Evolutionary conservation across 2,888 invertebrate species (phyloP).

Genomic region (Neoaliturus tenellus): DNA sequence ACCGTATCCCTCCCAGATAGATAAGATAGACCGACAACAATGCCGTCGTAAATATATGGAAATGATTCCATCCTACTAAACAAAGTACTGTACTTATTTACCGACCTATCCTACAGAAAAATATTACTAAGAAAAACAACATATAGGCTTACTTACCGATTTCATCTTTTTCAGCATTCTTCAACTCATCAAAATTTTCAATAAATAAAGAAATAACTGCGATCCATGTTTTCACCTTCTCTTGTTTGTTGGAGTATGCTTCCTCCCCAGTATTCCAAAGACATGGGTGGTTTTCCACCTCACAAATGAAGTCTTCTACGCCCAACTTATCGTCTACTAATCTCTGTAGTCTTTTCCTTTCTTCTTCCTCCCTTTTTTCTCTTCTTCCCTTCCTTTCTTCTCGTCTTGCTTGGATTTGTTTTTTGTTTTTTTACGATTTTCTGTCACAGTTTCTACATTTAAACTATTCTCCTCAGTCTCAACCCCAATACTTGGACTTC

Average conservation of each 20-base stretch:
- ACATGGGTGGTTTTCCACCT: background rate
- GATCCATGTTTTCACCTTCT: background rate
- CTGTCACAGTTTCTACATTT: background rate
- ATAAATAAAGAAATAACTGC: background rate
- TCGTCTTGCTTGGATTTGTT: background rate
- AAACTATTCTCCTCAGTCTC: background rate
- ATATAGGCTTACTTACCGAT: background rate
- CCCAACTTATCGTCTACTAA: background rate
- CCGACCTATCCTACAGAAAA: background rate
- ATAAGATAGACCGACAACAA: background rate
- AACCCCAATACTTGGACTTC: background rate
- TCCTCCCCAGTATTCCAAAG: background rate
- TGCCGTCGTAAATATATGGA: background rate
- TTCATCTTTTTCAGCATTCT: background rate
- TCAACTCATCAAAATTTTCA: slow-evolving; percentile 1
- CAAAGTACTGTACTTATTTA: background rate
- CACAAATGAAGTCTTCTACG: background rate
- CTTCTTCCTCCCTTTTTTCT: background rate
- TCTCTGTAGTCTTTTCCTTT: background rate
- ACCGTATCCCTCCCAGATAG: background rate
- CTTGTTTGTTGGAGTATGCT: background rate
- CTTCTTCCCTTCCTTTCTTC: background rate
- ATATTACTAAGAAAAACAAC: background rate
- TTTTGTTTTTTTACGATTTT: background rate
- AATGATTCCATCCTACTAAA: background rate